A percentile compares a stretch with the other conserved stretches of the same genome.
Conservation (phyloP, 2,797 vertebrate species). For the Pachyuromys duprasi region DNA sequence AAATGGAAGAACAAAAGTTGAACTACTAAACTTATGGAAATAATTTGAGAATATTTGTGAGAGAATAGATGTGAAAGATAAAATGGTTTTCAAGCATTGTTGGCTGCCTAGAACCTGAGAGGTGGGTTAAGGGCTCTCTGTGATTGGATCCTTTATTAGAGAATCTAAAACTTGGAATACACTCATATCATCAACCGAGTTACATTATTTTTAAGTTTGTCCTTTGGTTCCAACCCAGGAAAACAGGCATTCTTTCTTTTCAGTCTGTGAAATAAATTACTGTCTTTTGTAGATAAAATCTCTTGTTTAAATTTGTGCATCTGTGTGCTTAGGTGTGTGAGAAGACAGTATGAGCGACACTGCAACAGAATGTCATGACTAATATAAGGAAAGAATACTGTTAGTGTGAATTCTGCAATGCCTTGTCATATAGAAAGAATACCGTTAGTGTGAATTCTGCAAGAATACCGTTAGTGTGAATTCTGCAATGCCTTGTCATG, state of each 20-base stretch:
- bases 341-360: neutral
- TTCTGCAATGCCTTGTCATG: conserved; percentile 24
- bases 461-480: conserved; percentile 69
- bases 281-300: neutral
- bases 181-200: conserved; percentile 48
- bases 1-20: conserved; percentile 33
- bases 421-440: neutral
- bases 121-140: too few species aligned
- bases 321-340: neutral
- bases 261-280: conserved; percentile 46
- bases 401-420: conserved; percentile 63
- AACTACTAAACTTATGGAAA: conserved; percentile 5
- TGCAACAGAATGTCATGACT: conserved; percentile 57
- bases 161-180: conserved; percentile 56
- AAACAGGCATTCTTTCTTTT: conserved; percentile 49
- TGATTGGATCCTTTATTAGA: conserved; percentile 32
- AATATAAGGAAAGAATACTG: conserved; percentile 70
- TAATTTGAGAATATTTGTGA: conserved; percentile 22
- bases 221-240: conserved; percentile 5
- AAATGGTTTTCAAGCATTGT: neutral
- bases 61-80: neutral
- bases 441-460: conserved; percentile 66
- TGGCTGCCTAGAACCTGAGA: neutral
- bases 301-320: conserved; percentile 4
- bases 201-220: conserved; percentile 56